Conservation (phyloP, 2,113 vertebrate species). For the Microcebus murinus region DNA sequence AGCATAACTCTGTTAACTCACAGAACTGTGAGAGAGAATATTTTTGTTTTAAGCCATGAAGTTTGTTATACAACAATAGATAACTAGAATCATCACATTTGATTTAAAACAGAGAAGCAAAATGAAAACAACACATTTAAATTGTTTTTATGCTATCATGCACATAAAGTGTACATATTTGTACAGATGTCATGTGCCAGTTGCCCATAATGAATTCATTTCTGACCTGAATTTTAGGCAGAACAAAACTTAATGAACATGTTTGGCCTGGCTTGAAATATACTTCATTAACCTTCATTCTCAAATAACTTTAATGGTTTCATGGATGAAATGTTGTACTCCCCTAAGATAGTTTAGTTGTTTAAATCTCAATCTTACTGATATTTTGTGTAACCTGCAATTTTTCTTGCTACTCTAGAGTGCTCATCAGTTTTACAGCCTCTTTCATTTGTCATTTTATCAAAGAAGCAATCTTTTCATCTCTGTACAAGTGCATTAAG, state of each 20-base stretch:
- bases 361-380: conserved; percentile 8
- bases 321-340: background rate
- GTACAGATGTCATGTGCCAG: background rate
- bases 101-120: conserved; percentile 21
- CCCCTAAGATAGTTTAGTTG: background rate
- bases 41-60: background rate
- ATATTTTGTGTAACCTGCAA: background rate
- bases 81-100: background rate
- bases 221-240: conserved; percentile 4
- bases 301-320: conserved; percentile 19
- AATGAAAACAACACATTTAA: conserved; percentile 37
- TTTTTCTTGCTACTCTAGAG: background rate
- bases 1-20: background rate
- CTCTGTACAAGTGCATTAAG: background rate
- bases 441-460: background rate
- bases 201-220: conserved; percentile 15
- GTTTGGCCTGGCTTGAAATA: conserved; percentile 21
- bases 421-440: background rate
- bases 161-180: conserved; percentile 1
- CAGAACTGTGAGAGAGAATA: background rate
- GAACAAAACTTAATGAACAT: conserved; percentile 38
- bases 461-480: conserved; percentile 9
- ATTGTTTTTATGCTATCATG: background rate
- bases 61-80: background rate
- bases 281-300: conserved; percentile 19